Evolutionary conservation across 2,113 vertebrate species (phyloP), one percentile per base, ranked within the genome.

Genomic region (Falco punctatus): DNA sequence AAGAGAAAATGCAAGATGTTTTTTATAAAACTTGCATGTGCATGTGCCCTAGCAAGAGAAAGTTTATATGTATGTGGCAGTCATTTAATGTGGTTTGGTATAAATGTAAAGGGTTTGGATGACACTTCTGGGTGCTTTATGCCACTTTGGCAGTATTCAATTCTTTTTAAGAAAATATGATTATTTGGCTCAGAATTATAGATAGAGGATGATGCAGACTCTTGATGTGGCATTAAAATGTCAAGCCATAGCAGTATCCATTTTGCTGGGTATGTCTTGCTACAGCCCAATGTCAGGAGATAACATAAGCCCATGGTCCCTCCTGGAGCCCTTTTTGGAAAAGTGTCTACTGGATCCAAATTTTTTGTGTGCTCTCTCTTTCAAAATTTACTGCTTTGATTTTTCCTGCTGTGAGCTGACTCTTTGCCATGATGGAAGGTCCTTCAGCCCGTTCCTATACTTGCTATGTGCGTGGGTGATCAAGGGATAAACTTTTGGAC

Each of bases 111-210:
- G 42, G n/a, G 42, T 72, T 94, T 88, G 82, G 69, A 86, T 64
- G 46, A 74, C 48, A 71, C 52, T 87, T 92, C 51, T 46, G 86
- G 77, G 65, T 75, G 62, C 33, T 89, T 81, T 65, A 61, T 82
- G 65, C 23, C 80, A 85, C 73, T 92, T 65, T 33, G 77, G 65
- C 44, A 72, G 72, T 24, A 81, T 26, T 9, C 16, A 3, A 2
- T 32, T 57, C 66, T 54, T 54, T 9, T 11, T 72, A 59, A 5
- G 5, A 11, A 11, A 88, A 61, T 17, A 82, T 14, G 35, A 90
- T 65, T 84, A 73, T 75, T 96, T 94, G 81, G 70, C 81, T 95
- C 65, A 91, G 83, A 94, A 84, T 84, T 86, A 83, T 46, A 86
- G 51, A 46, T 32, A 69, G 27, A 86, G 44, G 67, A 66, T 51